Conservation (phyloP, 2,888 invertebrate genomes). For the Auanema freiburgensis region DNA sequence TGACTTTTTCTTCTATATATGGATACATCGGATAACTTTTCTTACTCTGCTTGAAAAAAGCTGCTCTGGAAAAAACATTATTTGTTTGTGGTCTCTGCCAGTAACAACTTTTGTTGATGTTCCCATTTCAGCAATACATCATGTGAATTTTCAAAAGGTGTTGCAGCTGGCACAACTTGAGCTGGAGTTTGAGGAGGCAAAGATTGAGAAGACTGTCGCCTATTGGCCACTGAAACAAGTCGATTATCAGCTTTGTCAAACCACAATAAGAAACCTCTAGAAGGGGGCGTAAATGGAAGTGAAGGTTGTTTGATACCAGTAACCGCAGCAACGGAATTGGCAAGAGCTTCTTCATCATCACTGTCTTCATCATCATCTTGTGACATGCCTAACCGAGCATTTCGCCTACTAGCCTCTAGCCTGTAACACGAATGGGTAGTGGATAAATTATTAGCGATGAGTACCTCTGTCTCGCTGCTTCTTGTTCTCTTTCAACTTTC, state of each 20-base stretch:
- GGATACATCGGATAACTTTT: constrained; percentile 96
- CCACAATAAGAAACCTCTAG: neutral
- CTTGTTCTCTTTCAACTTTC: constrained; percentile 66
- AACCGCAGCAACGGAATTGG: constrained; percentile 63
- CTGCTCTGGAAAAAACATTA: constrained; percentile 38
- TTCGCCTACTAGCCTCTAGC: constrained; percentile 46
- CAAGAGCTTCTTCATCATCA: constrained; percentile 59
- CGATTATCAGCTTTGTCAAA: neutral
- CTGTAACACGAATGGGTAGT: constrained; percentile 14
- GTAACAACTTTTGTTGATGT: constrained; percentile 36
- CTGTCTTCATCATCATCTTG: constrained; percentile 27
- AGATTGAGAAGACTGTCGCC: neutral
- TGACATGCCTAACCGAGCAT: constrained; percentile 31
- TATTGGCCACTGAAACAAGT: neutral
- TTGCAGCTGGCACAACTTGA: constrained; percentile 6
- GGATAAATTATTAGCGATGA: neutral
- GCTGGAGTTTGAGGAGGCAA: neutral
- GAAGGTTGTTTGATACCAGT: constrained; percentile 26
- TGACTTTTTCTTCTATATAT: constrained; percentile 78
- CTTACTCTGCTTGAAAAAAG: constrained; percentile 84
- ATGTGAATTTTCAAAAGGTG: constrained; percentile 10
- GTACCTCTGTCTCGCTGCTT: constrained; percentile 52
- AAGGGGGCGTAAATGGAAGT: neutral
- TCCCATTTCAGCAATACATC: constrained; percentile 46
- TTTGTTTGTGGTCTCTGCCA: neutral